Evolutionary conservation across 2,888 invertebrate species (phyloP), one percentile per base, ranked within the genome.

Genomic region (Acleris sparsana): DNA sequence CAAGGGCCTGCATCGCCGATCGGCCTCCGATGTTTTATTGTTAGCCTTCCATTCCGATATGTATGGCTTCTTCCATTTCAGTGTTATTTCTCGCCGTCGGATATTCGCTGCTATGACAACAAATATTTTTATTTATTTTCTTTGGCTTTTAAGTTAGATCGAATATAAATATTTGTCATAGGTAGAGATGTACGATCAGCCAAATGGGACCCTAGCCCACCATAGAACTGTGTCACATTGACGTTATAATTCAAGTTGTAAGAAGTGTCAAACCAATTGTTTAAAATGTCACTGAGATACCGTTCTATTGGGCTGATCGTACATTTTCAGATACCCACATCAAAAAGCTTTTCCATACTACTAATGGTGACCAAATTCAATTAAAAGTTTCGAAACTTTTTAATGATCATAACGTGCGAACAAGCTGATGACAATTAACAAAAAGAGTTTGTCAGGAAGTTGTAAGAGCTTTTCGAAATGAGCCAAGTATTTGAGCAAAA

Each of bases 1-100:
- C 91, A 92, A 88, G 89, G 91, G 87, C 90, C 89, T 87, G 92
- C 88, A 92, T 92, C 91, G 89, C 85, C 90, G 92, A 92, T 92
- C 89, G 86, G 78, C 85, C 86, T 83, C 82, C 82, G 87, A 89
- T 89, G 87, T 75, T 86, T 88, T 87, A 89, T 90, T 89, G 89
- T 90, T 85, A 82, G 85, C 84, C 83, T 75, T 75, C 74, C 72
- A 82, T 84, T 81, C 85, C 83, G 84, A 86, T 85, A 81, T 78
- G 82, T 79, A 73, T 79, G 79, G 84, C 86, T 86, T 85, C 87
- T 87, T 84, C 87, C 87, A 89, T 90, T 88, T 87, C 88, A 88
- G 82, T 85, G 74, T 75, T 73, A 72, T 71, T 73, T 69, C 51
- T 67, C 52, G 49, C 58, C 48, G 80, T 25, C 25, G 25, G 25